A percentile compares a stretch with the other conserved stretches of the same genome.
These are phyloP conservation scores for Percopsis omiscomaycus DNA, from an alignment of 2,797 vertebrate species.

Conservation along the genomic window DNA sequence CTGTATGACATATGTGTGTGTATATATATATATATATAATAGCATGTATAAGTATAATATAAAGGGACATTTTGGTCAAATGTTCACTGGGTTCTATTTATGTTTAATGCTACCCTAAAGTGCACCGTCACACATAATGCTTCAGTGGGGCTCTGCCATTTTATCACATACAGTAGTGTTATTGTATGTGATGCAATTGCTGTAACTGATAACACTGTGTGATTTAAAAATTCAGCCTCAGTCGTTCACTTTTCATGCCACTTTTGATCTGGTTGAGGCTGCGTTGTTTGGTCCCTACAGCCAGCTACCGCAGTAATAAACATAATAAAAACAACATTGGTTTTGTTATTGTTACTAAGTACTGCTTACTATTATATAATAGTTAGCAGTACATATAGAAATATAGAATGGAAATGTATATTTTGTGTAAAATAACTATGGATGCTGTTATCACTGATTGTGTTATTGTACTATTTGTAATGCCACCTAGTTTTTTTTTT, in stretches of 20 bases:
- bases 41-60: not conserved
- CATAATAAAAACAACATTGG: too few species aligned
- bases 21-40: too few species aligned
- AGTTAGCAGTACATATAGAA: not conserved
- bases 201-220: too few species aligned
- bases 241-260: too few species aligned
- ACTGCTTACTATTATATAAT: too few species aligned
- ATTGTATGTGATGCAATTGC: not conserved
- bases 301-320: too few species aligned
- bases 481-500: not conserved
- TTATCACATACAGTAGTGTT: constrained; percentile 30
- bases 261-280: not conserved
- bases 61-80: not conserved
- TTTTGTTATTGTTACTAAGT: too few species aligned
- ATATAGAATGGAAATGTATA: not conserved
- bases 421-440: not conserved
- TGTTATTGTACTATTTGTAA: not conserved
- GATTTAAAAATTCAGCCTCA: too few species aligned
- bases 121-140: not conserved
- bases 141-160: constrained; percentile 42
- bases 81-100: not conserved
- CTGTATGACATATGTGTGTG: too few species aligned
- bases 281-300: too few species aligned
- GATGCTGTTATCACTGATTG: too few species aligned
- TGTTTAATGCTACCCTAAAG: not conserved